Conservation (phyloP, 2,113 vertebrate species). For the Notechis scutatus region DNA sequence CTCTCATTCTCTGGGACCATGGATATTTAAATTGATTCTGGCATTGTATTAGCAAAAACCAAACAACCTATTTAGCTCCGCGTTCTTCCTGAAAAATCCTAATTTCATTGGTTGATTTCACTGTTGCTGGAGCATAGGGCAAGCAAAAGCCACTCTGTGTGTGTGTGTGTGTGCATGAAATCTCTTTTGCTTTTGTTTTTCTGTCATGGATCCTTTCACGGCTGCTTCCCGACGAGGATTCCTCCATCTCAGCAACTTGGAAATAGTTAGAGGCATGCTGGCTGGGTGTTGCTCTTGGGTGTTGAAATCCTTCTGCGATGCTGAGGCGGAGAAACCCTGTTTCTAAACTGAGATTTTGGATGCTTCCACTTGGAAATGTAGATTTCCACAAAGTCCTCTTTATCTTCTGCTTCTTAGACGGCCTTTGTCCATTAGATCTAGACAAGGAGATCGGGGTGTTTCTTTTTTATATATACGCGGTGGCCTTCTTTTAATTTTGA, state of each 20-base stretch:
- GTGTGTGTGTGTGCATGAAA: not conserved
- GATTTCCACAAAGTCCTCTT: not conserved
- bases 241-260: not conserved
- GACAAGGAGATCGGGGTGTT: not conserved
- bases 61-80: not conserved
- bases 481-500: not conserved
- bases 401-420: not conserved
- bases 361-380: not conserved
- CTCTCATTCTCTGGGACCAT: not conserved
- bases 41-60: not conserved
- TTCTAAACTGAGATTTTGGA: not conserved
- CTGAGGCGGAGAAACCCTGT: not conserved
- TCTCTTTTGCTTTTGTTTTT: not conserved
- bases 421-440: not conserved
- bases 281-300: not conserved
- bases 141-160: not conserved
- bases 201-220: not conserved
- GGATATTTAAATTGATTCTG: not conserved
- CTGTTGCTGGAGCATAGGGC: not conserved
- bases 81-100: not conserved
- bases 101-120: not conserved
- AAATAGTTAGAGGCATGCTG: not conserved
- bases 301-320: not conserved
- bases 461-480: too few species aligned
- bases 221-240: not conserved